Evolutionary conservation across 2,888 invertebrate genomes (phyloP).

Genomic region (Thymelicus acteon): DNA sequence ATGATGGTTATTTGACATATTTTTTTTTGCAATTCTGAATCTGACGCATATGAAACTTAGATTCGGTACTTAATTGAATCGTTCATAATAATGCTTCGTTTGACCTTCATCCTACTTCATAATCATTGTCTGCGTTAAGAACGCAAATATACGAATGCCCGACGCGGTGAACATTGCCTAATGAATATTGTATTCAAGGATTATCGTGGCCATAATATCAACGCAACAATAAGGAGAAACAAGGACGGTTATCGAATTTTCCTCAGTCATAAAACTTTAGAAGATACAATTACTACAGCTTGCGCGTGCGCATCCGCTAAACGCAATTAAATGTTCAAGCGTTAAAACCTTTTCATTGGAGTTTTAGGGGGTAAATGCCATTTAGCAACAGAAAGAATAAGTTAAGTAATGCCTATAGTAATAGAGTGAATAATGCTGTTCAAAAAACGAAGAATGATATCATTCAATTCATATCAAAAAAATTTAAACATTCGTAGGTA

Average conservation of each 20-base stretch:
- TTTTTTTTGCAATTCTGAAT: neutral
- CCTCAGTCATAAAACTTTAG: too few species aligned
- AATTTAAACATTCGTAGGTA: neutral
- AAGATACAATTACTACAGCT: too few species aligned
- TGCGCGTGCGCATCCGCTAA: too few species aligned
- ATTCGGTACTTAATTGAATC: neutral
- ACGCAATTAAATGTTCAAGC: too few species aligned
- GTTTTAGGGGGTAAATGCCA: too few species aligned
- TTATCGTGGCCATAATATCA: neutral
- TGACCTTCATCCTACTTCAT: neutral
- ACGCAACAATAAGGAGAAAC: neutral
- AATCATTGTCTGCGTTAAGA: neutral
- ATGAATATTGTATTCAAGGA: slow-evolving; percentile 1
- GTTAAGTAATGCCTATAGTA: too few species aligned
- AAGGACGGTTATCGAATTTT: neutral
- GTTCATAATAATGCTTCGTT: neutral
- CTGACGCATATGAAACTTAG: neutral
- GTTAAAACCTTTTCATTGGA: too few species aligned
- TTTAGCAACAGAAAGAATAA: too few species aligned
- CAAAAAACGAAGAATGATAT: neutral
- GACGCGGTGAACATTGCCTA: neutral
- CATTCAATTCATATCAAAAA: neutral
- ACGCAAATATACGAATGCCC: neutral
- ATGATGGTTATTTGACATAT: too few species aligned
- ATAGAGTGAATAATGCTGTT: neutral